Evolutionary conservation across 2,888 invertebrate species (phyloP), one percentile per base, ranked within the genome.

Genomic region (Ephialtes manifestator): DNA sequence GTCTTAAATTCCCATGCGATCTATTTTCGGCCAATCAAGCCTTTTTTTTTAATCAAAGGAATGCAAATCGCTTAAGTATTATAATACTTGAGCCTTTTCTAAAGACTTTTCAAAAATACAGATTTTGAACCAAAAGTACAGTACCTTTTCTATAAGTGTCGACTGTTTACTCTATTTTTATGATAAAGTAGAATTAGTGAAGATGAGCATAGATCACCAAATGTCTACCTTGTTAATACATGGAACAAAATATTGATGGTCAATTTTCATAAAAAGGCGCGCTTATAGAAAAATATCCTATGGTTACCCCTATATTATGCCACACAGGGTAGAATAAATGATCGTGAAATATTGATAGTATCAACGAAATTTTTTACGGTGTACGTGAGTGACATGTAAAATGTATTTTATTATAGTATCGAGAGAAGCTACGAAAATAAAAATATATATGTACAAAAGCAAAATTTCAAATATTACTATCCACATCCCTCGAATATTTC

Each of bases 381-480:
- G 35, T 60, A 75, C 39, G 68, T 63, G 78, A 81, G 77, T 70
- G 74, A 70, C 20, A 39, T 31, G 39, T 31, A 74, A 67, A 68
- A 81, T 84, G 81, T 84, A 84, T 84, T 84, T 81, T 74, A 84
- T 51, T 46, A 78, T 78, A 84, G 63, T 60, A 72, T 71, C 55
- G 11, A 58, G 20, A 68, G 39, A 82, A 31, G 20, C n/a, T 68
- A 68, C 15, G 28, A 46, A 75, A 35, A 74, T 39, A 67, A 53
- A 80, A 65, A 31, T 58, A 72, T 72, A 63, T 72, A 11, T 72
- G 63, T 67, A 51, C 24, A 53, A 58, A 65, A 65, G 8, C 35
- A 43, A 28, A 18, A 1, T 11, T 43, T 67, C 7, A 1, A 35
- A 24, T 43, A 1, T 28, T 58, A 24, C 15, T 58, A 28, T 11